phyloP scores from a whole-genome alignment of 2,113 vertebrate species.

The Caracal caracal region DNA sequence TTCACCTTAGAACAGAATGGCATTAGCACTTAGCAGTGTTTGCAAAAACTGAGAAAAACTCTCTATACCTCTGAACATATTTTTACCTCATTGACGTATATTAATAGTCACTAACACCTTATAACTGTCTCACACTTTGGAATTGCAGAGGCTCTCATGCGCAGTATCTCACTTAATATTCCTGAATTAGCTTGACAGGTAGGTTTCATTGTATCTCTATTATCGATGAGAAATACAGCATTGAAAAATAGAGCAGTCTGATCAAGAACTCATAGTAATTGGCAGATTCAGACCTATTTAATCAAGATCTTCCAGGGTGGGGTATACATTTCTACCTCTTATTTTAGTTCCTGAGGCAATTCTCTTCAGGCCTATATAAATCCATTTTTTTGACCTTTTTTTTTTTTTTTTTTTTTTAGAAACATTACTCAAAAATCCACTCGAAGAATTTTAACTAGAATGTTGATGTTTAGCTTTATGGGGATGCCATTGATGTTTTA shows the following conservation, averaged over 20 bases:
- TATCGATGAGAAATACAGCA: background rate
- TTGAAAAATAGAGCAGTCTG: background rate
- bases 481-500: background rate
- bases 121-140: background rate
- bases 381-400: background rate
- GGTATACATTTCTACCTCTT: background rate
- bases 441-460: background rate
- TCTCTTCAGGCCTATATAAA: background rate
- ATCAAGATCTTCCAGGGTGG: background rate
- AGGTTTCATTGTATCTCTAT: background rate
- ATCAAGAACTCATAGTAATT: background rate
- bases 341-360: conserved; percentile 11
- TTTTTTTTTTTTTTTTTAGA: background rate
- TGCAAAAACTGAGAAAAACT: background rate
- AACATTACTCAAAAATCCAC: background rate
- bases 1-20: background rate
- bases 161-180: background rate
- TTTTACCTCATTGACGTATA: background rate
- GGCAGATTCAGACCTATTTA: background rate
- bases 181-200: background rate
- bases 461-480: background rate
- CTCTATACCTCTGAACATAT: background rate
- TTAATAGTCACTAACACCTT: background rate
- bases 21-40: background rate
- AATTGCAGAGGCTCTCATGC: background rate